A percentile compares a stretch with the other conserved stretches of the same genome.
These are phyloP conservation scores for Liparis tanakae DNA, from an alignment of 2,797 vertebrate genomes.

Conservation along the genomic window DNA sequence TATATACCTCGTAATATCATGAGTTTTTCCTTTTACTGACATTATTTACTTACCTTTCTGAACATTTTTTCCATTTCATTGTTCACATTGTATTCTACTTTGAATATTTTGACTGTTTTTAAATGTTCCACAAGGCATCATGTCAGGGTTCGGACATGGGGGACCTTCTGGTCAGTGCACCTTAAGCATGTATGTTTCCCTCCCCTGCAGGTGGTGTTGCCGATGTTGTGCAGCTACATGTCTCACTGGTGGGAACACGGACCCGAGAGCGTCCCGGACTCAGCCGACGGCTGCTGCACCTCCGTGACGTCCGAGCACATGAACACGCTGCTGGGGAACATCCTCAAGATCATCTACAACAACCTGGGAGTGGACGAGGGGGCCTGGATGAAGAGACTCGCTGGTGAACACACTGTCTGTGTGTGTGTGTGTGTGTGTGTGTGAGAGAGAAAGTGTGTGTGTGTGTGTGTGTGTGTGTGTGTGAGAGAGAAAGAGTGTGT, in stretches of 20 bases:
- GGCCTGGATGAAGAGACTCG: conserved; percentile 96
- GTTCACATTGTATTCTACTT: neutral
- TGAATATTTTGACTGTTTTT: neutral
- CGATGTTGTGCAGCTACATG: conserved; percentile 96
- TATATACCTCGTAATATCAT: neutral
- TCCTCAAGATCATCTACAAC: conserved; percentile 96
- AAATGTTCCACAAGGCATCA: neutral
- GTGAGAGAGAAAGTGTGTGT: neutral
- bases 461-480: no score
- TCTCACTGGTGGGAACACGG: conserved; percentile 98
- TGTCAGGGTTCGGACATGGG: neutral
- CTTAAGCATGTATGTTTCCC: neutral
- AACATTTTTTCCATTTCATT: neutral
- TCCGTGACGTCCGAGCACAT: conserved; percentile 93
- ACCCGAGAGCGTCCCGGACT: conserved; percentile 85
- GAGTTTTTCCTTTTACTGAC: neutral
- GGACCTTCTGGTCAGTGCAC: neutral
- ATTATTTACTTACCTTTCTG: neutral
- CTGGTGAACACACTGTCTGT: conserved; percentile 80
- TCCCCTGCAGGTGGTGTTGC: conserved; percentile 86
- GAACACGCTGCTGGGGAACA: conserved; percentile 95
- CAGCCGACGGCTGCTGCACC: conserved; percentile 88
- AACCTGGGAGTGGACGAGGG: conserved; percentile 96
- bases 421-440: neutral
- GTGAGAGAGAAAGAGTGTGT: no score